Evolutionary conservation across 2,113 vertebrate species (phyloP).

Genomic region (Aegypius monachus): DNA sequence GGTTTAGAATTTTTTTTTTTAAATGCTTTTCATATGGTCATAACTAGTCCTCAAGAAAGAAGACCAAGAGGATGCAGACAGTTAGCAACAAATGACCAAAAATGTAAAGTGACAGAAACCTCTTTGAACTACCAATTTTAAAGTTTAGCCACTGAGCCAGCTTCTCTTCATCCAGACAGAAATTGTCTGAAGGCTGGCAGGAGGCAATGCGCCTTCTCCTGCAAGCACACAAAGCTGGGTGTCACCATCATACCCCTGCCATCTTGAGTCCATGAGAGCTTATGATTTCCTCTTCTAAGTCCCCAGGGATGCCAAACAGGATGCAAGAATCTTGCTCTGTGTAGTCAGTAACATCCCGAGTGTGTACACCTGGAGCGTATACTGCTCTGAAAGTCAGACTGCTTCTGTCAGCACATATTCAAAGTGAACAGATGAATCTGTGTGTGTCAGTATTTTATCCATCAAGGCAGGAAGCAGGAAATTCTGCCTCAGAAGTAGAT

Average conservation of each 20-base stretch:
- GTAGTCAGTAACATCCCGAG: slow-evolving; percentile 1
- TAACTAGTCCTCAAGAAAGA: background rate
- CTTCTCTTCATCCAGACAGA: background rate
- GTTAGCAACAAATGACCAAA: background rate
- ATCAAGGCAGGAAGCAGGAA: slow-evolving; percentile 64
- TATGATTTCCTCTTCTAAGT: slow-evolving; percentile 5
- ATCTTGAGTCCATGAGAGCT: background rate
- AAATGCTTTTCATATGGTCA: background rate
- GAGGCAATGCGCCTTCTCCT: background rate
- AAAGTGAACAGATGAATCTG: slow-evolving; percentile 34
- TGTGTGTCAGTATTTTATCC: slow-evolving; percentile 51
- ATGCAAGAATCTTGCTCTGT: slow-evolving; percentile 18
- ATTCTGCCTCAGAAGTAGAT: slow-evolving; percentile 58
- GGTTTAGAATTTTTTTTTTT: background rate
- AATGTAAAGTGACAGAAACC: background rate
- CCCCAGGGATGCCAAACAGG: background rate
- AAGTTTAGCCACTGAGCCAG: background rate
- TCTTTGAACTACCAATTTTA: background rate
- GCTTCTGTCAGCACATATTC: slow-evolving; percentile 59
- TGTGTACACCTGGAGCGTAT: slow-evolving; percentile 7
- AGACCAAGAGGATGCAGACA: background rate
- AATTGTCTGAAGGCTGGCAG: background rate
- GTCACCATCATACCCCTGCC: background rate
- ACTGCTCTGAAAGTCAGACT: slow-evolving; percentile 21
- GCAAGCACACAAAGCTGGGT: background rate